Evolutionary conservation across 2,797 vertebrate genomes (phyloP).

Genomic region (Moxostoma hubbsi): DNA sequence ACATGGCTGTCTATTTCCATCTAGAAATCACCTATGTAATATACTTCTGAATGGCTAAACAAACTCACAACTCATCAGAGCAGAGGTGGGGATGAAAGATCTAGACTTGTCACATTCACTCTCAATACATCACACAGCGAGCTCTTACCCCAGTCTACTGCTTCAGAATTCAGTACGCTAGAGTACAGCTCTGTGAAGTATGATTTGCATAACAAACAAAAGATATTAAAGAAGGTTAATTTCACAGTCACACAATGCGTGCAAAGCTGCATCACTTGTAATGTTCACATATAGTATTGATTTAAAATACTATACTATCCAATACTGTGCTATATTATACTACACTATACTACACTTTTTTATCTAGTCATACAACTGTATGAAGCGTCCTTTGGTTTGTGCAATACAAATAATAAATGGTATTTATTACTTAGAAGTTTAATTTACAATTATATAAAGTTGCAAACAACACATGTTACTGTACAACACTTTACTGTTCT

Average conservation of each 20-base stretch:
- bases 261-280: not conserved
- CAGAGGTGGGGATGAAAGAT: not conserved
- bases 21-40: constrained; percentile 6
- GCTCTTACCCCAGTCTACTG: constrained; percentile 79
- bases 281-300: not conserved
- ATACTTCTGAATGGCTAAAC: not conserved
- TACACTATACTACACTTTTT: not conserved
- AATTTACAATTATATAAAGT: too few relatives aligned
- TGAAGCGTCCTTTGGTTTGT: too few relatives aligned
- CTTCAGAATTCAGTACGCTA: constrained; percentile 75
- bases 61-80: not conserved
- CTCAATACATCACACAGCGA: constrained; percentile 65
- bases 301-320: not conserved
- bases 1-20: constrained; percentile 2
- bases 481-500: too few relatives aligned
- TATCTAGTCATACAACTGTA: too few relatives aligned
- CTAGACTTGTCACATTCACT: constrained; percentile 41
- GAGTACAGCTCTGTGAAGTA: constrained; percentile 76
- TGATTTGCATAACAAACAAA: constrained; percentile 29
- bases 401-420: too few relatives aligned
- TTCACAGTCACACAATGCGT: not conserved
- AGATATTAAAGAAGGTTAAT: constrained; percentile 28
- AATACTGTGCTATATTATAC: not conserved
- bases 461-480: too few relatives aligned
- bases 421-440: too few relatives aligned